Evolutionary conservation across 2,797 vertebrate species (phyloP).

Genomic region (Phoebastria nigripes): DNA sequence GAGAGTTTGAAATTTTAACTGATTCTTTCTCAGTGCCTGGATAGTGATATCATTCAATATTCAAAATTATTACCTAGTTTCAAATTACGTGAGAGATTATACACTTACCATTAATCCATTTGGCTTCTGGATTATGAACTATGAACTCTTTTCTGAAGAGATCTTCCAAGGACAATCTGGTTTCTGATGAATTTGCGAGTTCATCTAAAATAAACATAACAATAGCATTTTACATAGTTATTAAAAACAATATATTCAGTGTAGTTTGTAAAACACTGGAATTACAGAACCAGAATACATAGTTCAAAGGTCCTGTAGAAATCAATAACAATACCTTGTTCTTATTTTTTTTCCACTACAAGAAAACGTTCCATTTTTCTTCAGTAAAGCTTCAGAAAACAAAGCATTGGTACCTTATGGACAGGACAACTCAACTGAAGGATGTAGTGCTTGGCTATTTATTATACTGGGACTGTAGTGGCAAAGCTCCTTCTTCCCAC

Average conservation of each 20-base stretch:
- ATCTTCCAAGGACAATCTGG: slow-evolving; percentile 89
- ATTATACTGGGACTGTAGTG: background rate
- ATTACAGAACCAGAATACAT: background rate
- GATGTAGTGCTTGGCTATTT: background rate
- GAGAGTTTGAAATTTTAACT: background rate
- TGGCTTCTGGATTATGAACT: slow-evolving; percentile 88
- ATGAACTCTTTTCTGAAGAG: slow-evolving; percentile 89
- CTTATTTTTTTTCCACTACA: fast-evolving
- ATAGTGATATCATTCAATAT: background rate
- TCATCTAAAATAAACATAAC: slow-evolving; percentile 80
- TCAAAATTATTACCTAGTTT: background rate
- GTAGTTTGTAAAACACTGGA: background rate
- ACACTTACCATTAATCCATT: slow-evolving; percentile 93
- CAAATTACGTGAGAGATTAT: background rate
- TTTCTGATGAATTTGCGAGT: slow-evolving; percentile 85
- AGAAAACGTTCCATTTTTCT: background rate
- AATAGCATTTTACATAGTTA: background rate
- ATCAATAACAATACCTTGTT: background rate
- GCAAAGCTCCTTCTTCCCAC: background rate
- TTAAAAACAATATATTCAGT: background rate
- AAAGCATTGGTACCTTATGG: background rate
- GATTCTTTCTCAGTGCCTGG: background rate
- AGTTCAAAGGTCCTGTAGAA: background rate
- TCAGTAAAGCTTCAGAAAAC: background rate
- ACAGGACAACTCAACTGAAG: background rate